Conservation (phyloP, 2,113 vertebrate species). For the Terrapene triunguis region DNA sequence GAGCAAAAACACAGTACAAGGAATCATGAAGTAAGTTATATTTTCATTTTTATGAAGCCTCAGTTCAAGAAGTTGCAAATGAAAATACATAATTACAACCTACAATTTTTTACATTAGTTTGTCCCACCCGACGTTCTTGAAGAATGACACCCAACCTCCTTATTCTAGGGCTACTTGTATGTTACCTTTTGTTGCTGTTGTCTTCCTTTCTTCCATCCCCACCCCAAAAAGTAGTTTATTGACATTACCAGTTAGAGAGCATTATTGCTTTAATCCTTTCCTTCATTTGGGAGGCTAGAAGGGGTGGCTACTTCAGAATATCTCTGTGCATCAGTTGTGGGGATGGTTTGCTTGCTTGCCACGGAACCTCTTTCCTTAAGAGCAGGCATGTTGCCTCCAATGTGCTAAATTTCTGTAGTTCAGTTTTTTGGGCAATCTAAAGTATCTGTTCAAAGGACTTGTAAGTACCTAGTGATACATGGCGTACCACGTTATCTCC, state of each 20-base stretch:
- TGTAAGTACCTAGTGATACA: background rate
- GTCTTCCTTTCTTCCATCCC: background rate
- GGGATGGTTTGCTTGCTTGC: background rate
- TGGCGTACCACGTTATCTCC: background rate
- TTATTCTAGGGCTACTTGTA: background rate
- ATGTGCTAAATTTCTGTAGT: background rate
- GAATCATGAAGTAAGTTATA: slow-evolving; percentile 91
- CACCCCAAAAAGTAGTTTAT: background rate
- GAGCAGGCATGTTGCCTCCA: background rate
- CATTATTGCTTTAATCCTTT: background rate
- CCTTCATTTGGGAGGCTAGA: background rate
- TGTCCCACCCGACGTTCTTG: background rate
- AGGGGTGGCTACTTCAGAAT: background rate
- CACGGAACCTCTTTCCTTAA: background rate
- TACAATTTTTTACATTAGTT: background rate
- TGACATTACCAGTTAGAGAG: background rate
- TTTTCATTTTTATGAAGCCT: background rate
- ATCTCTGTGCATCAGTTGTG: background rate
- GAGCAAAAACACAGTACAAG: slow-evolving; percentile 85
- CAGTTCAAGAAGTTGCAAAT: background rate
- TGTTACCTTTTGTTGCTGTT: background rate
- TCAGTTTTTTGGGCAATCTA: background rate
- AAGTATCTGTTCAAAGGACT: background rate
- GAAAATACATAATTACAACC: background rate
- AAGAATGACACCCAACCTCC: background rate